phyloP scores from a whole-genome alignment of 2,113 vertebrate genomes.

The Perca schrenkii region DNA sequence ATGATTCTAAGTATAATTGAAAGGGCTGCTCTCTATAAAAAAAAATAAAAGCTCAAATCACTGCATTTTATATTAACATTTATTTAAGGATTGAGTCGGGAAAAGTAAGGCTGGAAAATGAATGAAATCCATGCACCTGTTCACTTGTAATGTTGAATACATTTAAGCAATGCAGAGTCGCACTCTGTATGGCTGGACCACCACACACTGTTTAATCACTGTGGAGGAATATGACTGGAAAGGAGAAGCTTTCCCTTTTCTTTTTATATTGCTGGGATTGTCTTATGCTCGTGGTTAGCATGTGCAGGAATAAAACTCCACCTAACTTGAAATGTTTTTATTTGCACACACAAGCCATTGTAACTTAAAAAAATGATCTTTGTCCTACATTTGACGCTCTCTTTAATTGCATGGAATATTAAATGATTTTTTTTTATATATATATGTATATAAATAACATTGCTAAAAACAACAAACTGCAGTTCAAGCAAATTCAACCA shows the following conservation, averaged over 20 bases:
- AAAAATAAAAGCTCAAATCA: constrained; percentile 56
- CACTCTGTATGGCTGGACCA: neutral
- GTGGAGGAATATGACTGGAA: constrained; percentile 7
- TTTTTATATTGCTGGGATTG: constrained; percentile 7
- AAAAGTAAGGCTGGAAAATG: neutral
- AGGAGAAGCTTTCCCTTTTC: constrained; percentile 59
- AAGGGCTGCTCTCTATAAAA: constrained; percentile 67
- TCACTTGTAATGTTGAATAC: neutral
- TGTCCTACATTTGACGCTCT: neutral
- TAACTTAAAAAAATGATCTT: neutral
- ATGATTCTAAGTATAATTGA: neutral
- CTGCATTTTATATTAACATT: constrained; percentile 44
- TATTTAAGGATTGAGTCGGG: neutral
- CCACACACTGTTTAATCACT: neutral
- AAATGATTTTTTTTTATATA: neutral
- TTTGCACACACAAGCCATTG: neutral
- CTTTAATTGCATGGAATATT: constrained; percentile 4
- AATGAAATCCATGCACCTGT: constrained; percentile 8
- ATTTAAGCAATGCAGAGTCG: constrained; percentile 4
- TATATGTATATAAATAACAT: constrained; percentile 22
- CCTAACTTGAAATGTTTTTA: neutral
- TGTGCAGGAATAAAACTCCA: neutral
- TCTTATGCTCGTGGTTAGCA: neutral
- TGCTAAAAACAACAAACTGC: constrained; percentile 28
- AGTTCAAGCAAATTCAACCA: constrained; percentile 36